Base-by-base conservation (phyloP, 2,888 invertebrate genomes). In the Conops quadrifasciatus region DNA sequence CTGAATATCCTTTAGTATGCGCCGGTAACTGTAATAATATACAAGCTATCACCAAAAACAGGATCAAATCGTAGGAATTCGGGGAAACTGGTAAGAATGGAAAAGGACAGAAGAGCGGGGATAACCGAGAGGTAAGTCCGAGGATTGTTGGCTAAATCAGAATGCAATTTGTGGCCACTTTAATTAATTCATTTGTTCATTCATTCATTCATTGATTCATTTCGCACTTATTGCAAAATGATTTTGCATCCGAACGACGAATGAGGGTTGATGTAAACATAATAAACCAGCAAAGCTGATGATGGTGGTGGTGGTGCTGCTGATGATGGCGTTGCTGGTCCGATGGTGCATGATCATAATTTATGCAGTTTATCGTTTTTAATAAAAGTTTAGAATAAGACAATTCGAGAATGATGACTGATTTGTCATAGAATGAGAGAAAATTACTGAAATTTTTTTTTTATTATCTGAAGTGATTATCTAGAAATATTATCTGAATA, bases 331-430 rank as follows among this genome's bases (percentile, higher is more conserved):
- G n/a, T n/a, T n/a, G n/a, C n/a, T n/a, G n/a, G n/a, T n/a, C n/a
- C n/a, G n/a, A n/a, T n/a, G n/a, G n/a, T n/a, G n/a, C n/a, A n/a
- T 19, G 47, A 77, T 77, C 81, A 83, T 82, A 83, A 83, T 82
- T 83, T 82, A 83, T 82, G 80, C 79, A 77, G 81, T 83, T 83
- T 83, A 83, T 83, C 83, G 81, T 78, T 80, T 83, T 83, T 82
- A 83, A 83, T 78, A 76, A 75, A 36, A 36, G 36, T 21, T 60
- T 16, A 36, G 13, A n/a, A 47, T 15, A 26, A 15, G 11, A 56
- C 9, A 15, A 58, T 2, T 58, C 2, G 13, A 36, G 28, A 28
- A 16, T 58, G 58, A 58, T 26, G 19, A 21, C 5, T 19, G 11
- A 16, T n/a, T 49, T 49, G 49, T 49, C 16, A 49, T 49, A 53